Conservation (phyloP, 1,140 invertebrate genomes). For the Branchinecta lynchi region DNA sequence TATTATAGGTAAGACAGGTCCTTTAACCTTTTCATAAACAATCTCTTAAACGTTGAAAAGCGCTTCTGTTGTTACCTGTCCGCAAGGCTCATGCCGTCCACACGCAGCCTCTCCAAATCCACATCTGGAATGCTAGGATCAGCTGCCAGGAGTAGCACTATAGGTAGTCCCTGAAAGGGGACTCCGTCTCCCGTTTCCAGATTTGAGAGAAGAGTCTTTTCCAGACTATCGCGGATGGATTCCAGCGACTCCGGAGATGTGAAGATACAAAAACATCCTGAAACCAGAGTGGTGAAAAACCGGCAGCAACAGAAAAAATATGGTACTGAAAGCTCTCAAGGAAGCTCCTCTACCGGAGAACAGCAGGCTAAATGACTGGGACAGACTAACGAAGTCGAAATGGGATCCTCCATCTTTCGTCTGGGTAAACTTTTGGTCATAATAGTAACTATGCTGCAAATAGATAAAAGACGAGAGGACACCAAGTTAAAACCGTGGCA, state of each 20-base stretch:
- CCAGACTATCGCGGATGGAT: conserved; percentile 74
- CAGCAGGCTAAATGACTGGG: conserved; percentile 19
- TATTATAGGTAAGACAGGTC: too few relatives aligned
- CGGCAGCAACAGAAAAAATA: background rate
- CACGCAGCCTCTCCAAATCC: conserved; percentile 59
- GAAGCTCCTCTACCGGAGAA: conserved; percentile 20
- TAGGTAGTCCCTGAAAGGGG: conserved; percentile 68
- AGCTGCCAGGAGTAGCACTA: conserved; percentile 76
- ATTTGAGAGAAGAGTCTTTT: conserved; percentile 78
- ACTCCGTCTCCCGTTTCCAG: conserved; percentile 74
- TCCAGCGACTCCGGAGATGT: conserved; percentile 80
- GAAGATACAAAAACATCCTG: conserved; percentile 52
- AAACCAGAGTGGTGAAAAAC: conserved; percentile 17
- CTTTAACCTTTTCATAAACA: too few relatives aligned
- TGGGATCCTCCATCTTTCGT: background rate
- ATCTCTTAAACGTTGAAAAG: too few relatives aligned
- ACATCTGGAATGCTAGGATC: conserved; percentile 65
- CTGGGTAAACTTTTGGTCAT: background rate
- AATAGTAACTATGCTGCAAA: background rate
- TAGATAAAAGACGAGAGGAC: too few relatives aligned
- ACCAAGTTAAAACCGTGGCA: too few relatives aligned
- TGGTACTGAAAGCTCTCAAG: too few relatives aligned
- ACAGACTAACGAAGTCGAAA: background rate
- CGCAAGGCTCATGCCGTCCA: conserved; percentile 76
- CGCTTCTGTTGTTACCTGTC: conserved; percentile 31